These are phyloP conservation scores for Sebastes fasciatus DNA, from an alignment of 2,113 vertebrate species.

Conservation along the genomic window DNA sequence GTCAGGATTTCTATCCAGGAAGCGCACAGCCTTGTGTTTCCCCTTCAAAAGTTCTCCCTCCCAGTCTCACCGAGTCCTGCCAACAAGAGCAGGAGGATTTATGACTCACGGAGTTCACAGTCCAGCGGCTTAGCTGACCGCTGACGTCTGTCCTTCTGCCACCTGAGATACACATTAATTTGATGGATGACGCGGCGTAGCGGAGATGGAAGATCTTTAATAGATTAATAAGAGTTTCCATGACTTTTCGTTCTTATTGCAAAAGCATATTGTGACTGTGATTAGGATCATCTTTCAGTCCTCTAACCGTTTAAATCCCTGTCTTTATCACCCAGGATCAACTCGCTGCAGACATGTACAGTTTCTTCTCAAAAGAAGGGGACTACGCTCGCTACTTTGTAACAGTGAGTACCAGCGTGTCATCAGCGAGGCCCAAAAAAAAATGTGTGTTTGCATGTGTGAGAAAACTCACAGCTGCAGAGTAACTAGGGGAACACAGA, in stretches of 20 bases:
- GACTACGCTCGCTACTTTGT: constrained; percentile 94
- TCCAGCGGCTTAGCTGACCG: constrained; percentile 30
- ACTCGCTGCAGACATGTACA: constrained; percentile 98
- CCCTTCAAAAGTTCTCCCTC: constrained; percentile 23
- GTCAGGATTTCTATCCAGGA: constrained; percentile 54
- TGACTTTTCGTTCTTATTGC: neutral
- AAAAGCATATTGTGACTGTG: neutral
- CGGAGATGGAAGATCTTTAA: neutral
- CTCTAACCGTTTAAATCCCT: neutral
- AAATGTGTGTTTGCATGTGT: constrained; percentile 37
- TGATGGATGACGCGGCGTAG: neutral
- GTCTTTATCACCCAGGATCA: constrained; percentile 88
- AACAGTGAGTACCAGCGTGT: constrained; percentile 84
- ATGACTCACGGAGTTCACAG: constrained; percentile 24
- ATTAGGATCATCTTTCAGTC: neutral
- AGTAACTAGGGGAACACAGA: constrained; percentile 39
- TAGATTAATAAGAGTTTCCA: neutral
- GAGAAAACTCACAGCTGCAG: constrained; percentile 66
- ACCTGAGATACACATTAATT: constrained; percentile 34
- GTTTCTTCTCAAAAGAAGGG: constrained; percentile 95
- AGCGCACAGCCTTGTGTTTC: constrained; percentile 50
- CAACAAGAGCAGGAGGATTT: constrained; percentile 48
- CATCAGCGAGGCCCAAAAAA: constrained; percentile 9
- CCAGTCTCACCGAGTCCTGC: constrained; percentile 7
- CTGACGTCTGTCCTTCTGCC: constrained; percentile 22